Evolutionary conservation across 2,888 invertebrate species (phyloP), one percentile per base, ranked within the genome.

Genomic region (Cryptophagus acutangulus): DNA sequence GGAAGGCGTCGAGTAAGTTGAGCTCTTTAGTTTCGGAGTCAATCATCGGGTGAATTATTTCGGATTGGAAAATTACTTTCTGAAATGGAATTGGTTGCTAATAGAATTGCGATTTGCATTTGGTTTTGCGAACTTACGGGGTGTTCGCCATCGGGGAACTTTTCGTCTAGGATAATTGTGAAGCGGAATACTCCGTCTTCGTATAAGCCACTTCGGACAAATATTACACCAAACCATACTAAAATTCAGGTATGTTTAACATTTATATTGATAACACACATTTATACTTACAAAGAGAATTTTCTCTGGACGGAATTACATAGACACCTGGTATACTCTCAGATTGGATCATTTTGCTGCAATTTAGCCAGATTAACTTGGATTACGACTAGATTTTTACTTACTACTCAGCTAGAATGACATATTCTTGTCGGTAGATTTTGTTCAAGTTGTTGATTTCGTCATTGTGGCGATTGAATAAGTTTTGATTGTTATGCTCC

Each of bases 221-320:
- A 96, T 62, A 92, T 76, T 15, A 92, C 84, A 50, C 92, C 92
- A 74, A 84, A 87, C 92, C 92, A 93, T 45, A 83, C 91, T 92
- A 72, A 44, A 78, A 58, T 6, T 4, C 10, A 26, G 12, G n/a
- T 26, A 26, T n/a, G 26, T 26, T 26, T 8, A 9, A 20, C 6
- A 20, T 20, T 20, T 6, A 20, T 20, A 20, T 6, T 6, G 20
- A 20, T 9, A 8, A 20, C 6, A 20, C 12, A 3, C 12, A 13
- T 3, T 26, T 26, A 3, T 4, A 24, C 79, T 81, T 75, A 90
- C 90, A 63, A 59, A 88, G 78, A 36, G 87, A 83, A 63, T 82
- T 85, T 59, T 83, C 82, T 61, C 83, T 83, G 33, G 94, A 91
- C 41, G 95, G 95, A 68, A 95, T 89, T 12, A 93, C 88, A 72